Percentiles rank a stretch among this genome's conserved stretches.
Evolutionary conservation across 2,888 invertebrate species (phyloP).

Genomic region (Andrena bucephala): DNA sequence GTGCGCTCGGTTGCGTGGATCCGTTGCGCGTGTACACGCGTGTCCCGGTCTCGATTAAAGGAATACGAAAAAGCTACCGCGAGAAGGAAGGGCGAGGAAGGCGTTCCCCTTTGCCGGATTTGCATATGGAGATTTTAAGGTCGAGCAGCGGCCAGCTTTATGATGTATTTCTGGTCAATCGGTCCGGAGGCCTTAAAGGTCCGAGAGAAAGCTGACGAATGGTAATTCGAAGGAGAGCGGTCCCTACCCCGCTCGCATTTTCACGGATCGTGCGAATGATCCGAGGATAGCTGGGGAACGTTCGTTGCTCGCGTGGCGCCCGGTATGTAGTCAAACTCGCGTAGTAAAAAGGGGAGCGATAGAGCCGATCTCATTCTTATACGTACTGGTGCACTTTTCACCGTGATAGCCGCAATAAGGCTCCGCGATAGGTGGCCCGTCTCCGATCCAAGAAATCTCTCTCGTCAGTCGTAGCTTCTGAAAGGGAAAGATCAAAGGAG

Average conservation of each 20-base stretch:
- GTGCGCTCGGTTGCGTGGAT: conserved; percentile 35
- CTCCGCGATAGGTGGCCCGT: conserved; percentile 92
- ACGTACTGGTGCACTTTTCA: conserved; percentile 96
- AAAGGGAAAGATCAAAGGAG: conserved; percentile 58
- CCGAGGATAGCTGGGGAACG: conserved; percentile 8
- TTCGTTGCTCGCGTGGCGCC: background rate
- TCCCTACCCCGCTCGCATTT: conserved; percentile 25
- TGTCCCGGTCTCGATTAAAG: conserved; percentile 53
- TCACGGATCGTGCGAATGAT: background rate
- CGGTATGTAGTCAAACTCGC: too few relatives aligned
- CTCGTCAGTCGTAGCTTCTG: conserved; percentile 92
- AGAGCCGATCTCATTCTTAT: conserved; percentile 31
- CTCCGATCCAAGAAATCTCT: conserved; percentile 92
- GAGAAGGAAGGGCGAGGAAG: conserved; percentile 33
- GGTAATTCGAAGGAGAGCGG: conserved; percentile 37
- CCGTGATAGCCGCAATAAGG: conserved; percentile 96
- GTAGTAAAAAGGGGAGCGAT: background rate
- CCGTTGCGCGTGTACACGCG: conserved; percentile 3
- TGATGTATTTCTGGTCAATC: conserved; percentile 45
- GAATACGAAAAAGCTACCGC: conserved; percentile 43
- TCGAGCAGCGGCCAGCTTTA: conserved; percentile 41
- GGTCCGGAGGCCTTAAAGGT: conserved; percentile 33
- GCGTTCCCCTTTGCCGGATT: conserved; percentile 58
- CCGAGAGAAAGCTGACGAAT: conserved; percentile 58
- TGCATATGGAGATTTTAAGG: conserved; percentile 60